phyloP scores from a whole-genome alignment of 2,888 invertebrate genomes.

The Polyommatus iphigenia region DNA sequence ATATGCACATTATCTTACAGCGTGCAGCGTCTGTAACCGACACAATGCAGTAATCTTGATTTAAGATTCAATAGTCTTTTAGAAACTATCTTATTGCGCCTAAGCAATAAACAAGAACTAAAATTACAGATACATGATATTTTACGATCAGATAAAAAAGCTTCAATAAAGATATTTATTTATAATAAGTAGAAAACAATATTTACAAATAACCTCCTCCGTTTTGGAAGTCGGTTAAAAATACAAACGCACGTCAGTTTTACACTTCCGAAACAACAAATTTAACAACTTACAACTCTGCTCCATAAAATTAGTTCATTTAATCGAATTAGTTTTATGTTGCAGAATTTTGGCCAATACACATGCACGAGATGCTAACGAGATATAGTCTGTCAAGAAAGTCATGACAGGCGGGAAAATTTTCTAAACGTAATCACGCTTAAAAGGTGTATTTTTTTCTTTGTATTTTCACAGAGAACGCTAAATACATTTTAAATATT shows the following conservation, averaged over 20 bases:
- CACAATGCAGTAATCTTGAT: conserved; percentile 15
- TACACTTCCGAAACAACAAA: conserved; percentile 11
- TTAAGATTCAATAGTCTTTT: neutral
- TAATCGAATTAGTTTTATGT: neutral
- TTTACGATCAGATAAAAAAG: conserved; percentile 1
- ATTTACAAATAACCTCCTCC: conserved; percentile 58
- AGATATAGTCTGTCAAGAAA: no score
- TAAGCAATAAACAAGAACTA: neutral
- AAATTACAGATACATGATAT: neutral
- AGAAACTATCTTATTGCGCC: neutral
- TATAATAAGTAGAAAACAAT: conserved; percentile 69
- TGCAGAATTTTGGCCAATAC: conserved; percentile 6
- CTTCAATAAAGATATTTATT: conserved; percentile 56
- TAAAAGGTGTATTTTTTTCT: no score
- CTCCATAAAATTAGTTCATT: neutral
- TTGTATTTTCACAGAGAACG: no score
- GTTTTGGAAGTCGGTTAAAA: conserved; percentile 40
- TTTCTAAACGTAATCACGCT: no score
- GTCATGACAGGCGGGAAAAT: no score
- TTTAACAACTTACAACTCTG: conserved; percentile 1
- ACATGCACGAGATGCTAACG: neutral
- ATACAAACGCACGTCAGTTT: conserved; percentile 52
- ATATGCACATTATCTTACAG: conserved; percentile 35
- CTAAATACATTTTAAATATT: no score
- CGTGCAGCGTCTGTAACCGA: conserved; percentile 15